Conservation (phyloP, 2,888 invertebrate genomes). For the Xanthia icteritia region DNA sequence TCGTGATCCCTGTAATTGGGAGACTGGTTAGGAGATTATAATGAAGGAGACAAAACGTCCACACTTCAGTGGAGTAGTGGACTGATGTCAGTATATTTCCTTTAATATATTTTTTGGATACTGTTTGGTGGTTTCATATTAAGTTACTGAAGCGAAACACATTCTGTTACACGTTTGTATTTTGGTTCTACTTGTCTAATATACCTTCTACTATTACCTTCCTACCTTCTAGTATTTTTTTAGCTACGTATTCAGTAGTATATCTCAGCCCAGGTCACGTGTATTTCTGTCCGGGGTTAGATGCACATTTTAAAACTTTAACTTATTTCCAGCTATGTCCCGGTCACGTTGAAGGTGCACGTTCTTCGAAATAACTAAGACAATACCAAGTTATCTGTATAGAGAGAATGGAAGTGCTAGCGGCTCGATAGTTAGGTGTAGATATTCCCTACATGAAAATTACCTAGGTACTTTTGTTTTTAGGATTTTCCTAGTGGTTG, state of each 20-base stretch:
- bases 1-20: slow-evolving; percentile 34
- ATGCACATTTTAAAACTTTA: slow-evolving; percentile 56
- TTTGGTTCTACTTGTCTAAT: slow-evolving; percentile 22
- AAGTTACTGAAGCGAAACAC: slow-evolving; percentile 11
- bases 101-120: slow-evolving; percentile 18
- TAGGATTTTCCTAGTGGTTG: not conserved
- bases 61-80: not conserved
- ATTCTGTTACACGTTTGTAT: not conserved
- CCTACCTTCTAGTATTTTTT: too few relatives aligned
- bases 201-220: not conserved
- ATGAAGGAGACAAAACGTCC: not conserved
- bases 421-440: not conserved
- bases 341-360: slow-evolving; percentile 52
- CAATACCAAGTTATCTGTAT: slow-evolving; percentile 34
- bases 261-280: slow-evolving; percentile 19
- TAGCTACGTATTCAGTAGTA: not conserved
- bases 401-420: slow-evolving; percentile 17
- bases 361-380: slow-evolving; percentile 46
- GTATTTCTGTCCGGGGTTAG: slow-evolving; percentile 24
- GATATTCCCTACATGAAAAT: not conserved
- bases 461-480: not conserved
- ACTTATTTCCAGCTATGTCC: slow-evolving; percentile 52
- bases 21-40: slow-evolving; percentile 6
- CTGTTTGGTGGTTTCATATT: slow-evolving; percentile 14
- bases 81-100: slow-evolving; percentile 11